Evolutionary conservation across 2,888 invertebrate genomes (phyloP), one percentile per base, ranked within the genome.

Genomic region (Yponomeuta evonymella): DNA sequence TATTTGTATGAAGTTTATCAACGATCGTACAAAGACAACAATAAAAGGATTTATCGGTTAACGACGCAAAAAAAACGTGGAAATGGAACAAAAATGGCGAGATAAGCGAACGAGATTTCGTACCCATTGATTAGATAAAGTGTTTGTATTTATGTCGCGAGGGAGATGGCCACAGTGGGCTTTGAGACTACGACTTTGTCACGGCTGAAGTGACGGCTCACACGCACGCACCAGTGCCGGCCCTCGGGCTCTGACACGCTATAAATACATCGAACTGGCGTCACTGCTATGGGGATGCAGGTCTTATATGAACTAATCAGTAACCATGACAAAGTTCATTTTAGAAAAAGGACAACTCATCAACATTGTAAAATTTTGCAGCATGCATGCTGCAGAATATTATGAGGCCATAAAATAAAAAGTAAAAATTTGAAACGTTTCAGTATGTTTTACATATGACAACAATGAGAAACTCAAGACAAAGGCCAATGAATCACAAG

Each of bases 151-250:
- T 73, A 62, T 51, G 71, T 65, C 67, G 73, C 73, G 74, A 70
- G 70, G 75, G 73, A 71, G 74, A 69, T 71, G 73, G 67, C 23
- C 23, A 12, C 30, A 71, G 70, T 73, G 72, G 72, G n/a, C 30
- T 72, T 69, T 73, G 72, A 72, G 75, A 73, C 48, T 74, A 75
- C 75, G 76, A 73, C 75, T 78, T 78, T 77, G 79, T 82, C 79
- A 89, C 84, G 89, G 85, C 79, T 83, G 81, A 87, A 75, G 80
- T 84, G 79, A 72, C 76, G 74, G 67, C 75, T 75, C 75, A 77
- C 72, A 77, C 75, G 78, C 81, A 83, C 77, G 79, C 72, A 72
- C 72, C 67, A 71, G 15, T 29, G 63, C 36, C 66, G 23, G 33
- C 67, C 62, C 64, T 51, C 51, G 51, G 15, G 15, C 51, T 58